Percentiles rank a stretch among this genome's conserved stretches.
These are phyloP conservation scores for Malurus splendens DNA, from an alignment of 2,797 vertebrate genomes.

Conservation along the genomic window DNA sequence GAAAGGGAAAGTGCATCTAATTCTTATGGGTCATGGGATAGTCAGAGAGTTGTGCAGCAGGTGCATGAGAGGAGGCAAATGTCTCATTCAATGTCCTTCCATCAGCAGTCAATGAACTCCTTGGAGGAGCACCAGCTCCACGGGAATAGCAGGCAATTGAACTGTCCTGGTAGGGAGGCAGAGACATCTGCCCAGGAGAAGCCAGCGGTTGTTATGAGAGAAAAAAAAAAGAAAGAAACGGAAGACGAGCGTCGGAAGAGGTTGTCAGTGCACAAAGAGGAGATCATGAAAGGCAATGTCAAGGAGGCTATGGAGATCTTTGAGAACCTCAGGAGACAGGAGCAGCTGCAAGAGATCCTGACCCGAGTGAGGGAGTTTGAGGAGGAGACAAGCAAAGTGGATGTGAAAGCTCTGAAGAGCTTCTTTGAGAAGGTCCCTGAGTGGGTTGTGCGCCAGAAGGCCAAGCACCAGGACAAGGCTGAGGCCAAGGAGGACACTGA, in stretches of 20 bases:
- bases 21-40: neutral
- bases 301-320: constrained; percentile 82
- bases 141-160: neutral
- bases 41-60: constrained; percentile 3
- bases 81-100: constrained; percentile 2
- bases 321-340: constrained; percentile 81
- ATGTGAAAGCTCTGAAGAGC: constrained; percentile 75
- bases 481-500: constrained; percentile 61
- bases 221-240: constrained; percentile 63
- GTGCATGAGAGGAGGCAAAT: constrained; percentile 19
- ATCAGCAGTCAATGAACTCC: neutral
- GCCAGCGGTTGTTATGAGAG: constrained; percentile 52
- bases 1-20: constrained; percentile 24
- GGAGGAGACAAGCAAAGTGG: constrained; percentile 78
- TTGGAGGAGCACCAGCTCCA: neutral
- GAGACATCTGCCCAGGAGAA: constrained; percentile 11
- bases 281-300: constrained; percentile 86
- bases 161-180: neutral
- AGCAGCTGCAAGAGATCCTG: constrained; percentile 84
- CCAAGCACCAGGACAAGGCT: constrained; percentile 30
- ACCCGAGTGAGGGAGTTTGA: constrained; percentile 84
- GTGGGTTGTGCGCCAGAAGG: constrained; percentile 70
- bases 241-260: constrained; percentile 81
- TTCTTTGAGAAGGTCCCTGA: constrained; percentile 84
- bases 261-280: constrained; percentile 87